These are phyloP conservation scores for Ephydatia muelleri DNA, from an alignment of 37 sponge, comb jelly and placozoan species.

Conservation along the genomic window DNA sequence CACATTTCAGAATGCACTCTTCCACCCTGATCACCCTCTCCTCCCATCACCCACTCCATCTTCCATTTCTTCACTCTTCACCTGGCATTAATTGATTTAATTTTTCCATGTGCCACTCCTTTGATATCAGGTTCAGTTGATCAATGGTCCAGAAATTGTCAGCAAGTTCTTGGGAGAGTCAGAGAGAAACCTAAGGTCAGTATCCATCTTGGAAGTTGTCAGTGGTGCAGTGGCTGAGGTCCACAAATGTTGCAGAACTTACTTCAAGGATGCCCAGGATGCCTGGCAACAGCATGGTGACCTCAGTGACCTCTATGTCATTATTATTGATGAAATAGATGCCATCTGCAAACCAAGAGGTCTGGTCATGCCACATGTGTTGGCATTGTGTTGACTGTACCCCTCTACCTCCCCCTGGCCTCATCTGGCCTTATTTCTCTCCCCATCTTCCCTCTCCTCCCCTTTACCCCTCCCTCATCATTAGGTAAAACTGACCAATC, in stretches of 20 bases:
- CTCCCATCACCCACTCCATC: background rate
- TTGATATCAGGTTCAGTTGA: conserved; percentile 46
- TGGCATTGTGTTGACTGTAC: background rate
- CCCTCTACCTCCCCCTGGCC: background rate
- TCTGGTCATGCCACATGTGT: background rate
- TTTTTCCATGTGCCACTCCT: background rate
- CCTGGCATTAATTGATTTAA: background rate
- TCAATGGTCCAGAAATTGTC: conserved; percentile 83
- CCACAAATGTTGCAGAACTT: conserved; percentile 20
- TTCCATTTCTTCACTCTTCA: background rate
- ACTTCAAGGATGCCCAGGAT: conserved; percentile 64
- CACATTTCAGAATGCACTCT: background rate
- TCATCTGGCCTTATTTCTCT: background rate
- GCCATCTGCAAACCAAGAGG: conserved; percentile 94
- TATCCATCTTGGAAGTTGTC: background rate
- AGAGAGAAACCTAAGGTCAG: conserved; percentile 79
- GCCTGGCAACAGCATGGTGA: conserved; percentile 74
- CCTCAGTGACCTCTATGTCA: conserved; percentile 88
- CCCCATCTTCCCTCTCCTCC: background rate
- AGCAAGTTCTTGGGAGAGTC: conserved; percentile 91
- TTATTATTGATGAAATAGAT: conserved; percentile 93
- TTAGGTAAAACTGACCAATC: conserved; percentile 65
- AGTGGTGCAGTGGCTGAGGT: conserved; percentile 21
- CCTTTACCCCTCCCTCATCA: background rate
- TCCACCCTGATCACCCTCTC: background rate